These are phyloP conservation scores for Spilarctia lutea DNA, from an alignment of 2,888 invertebrate genomes.

Conservation along the genomic window DNA sequence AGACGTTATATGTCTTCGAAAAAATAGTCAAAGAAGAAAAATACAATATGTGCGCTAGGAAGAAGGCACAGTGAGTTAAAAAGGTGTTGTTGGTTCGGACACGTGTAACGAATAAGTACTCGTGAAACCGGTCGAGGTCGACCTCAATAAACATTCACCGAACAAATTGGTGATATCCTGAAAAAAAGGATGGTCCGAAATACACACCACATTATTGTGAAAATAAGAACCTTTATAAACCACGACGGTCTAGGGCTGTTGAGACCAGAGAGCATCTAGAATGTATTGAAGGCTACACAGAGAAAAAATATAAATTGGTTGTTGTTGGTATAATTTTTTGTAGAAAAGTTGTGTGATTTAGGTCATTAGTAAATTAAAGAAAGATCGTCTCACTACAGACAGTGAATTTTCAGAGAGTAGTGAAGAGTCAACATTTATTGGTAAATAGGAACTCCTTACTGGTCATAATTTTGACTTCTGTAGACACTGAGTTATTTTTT, in stretches of 20 bases:
- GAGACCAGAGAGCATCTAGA: neutral
- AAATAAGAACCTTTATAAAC: neutral
- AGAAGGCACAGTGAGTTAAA: neutral
- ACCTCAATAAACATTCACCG: conserved; percentile 4
- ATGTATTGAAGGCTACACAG: neutral
- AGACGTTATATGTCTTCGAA: neutral
- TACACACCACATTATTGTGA: conserved; percentile 1
- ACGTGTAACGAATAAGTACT: conserved; percentile 4
- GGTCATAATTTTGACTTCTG: too few relatives aligned
- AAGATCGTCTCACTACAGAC: neutral
- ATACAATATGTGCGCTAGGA: neutral
- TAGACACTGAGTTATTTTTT: too few relatives aligned
- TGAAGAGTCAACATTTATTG: too few relatives aligned
- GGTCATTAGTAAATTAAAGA: neutral
- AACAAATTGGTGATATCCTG: conserved; percentile 3
- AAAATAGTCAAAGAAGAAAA: neutral
- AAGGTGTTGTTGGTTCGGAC: neutral
- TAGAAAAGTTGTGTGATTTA: neutral
- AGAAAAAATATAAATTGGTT: neutral
- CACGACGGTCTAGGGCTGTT: neutral
- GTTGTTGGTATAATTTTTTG: neutral
- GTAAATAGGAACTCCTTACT: too few relatives aligned
- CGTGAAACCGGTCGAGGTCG: conserved; percentile 2
- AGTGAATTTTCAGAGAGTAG: too few relatives aligned
- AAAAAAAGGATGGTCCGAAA: neutral